Base-by-base conservation (phyloP, 2,797 vertebrate genomes). In the Chaetophractus vellerosus region DNA sequence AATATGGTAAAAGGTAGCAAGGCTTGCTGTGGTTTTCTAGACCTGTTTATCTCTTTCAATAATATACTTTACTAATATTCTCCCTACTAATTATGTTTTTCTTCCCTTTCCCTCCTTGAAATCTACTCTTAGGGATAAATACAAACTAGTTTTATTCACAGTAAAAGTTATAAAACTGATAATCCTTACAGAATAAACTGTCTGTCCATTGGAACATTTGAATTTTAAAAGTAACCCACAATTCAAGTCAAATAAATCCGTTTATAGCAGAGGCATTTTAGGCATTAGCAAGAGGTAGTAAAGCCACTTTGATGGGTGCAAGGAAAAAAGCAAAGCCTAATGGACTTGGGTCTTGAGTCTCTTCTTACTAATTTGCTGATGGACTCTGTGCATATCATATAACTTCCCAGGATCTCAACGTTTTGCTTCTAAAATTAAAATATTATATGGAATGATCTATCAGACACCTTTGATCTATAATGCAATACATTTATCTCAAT, bases 211-310 rank as follows among this genome's bases (percentile, higher is more conserved):
- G 52, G n/a, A 93, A 79, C 16, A 52, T 50, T 63, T 82, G 45
- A 61, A 92, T 75, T 89, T 82, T 83, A 33, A 84, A 83, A 95
- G 38, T 52, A 88, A 78, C 74, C 18, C 33, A 33, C 68, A 82
- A 8, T 88, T 72, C 19, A 84, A 78, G 57, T 23, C 33, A 75
- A 86, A 19, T 64, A 28, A 72, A n/a, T 48, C 9, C 8, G 10
- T 45, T 50, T 41, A 57, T 6, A 74, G 21, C n/a, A 38, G 28
- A 26, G 3, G 14, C 8, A 12, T 41, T 80, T 61, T 9, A 36
- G 59, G 19, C 61, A 52, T 28, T 36, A n/a, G 45, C 9, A 64
- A 63, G 23, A 69, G 21, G 38, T 66, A 63, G 24, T 31, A 52
- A 76, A n/a, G 38, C 26, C 59, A 36, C 75, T 68, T 2, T 16